These are phyloP conservation scores for Threskiornis aethiopicus DNA, from an alignment of 2,797 vertebrate genomes.

Conservation along the genomic window DNA sequence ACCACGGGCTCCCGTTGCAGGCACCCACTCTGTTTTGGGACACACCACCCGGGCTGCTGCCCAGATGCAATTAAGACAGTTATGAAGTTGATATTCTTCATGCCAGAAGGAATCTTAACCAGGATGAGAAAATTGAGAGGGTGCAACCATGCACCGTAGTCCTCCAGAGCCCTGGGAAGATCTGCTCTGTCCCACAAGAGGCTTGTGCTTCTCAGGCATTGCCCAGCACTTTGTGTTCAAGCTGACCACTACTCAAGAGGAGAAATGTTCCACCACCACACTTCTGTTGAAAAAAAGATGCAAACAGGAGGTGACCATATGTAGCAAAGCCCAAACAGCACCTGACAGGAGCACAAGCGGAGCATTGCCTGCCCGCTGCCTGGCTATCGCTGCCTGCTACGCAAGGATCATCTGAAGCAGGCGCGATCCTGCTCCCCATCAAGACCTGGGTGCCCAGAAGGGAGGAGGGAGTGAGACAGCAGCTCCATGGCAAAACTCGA, in stretches of 20 bases:
- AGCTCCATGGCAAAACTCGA: neutral
- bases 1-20: rapidly evolving
- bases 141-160: rapidly evolving
- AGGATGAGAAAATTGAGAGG: rapidly evolving
- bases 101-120: neutral
- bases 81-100: rapidly evolving
- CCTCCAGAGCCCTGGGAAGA: neutral
- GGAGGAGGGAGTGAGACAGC: neutral
- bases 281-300: too few species aligned
- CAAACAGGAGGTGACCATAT: neutral
- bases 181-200: rapidly evolving
- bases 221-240: rapidly evolving
- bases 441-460: neutral
- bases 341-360: neutral
- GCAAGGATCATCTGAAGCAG: rapidly evolving
- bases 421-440: neutral
- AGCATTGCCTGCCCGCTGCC: neutral
- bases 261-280: rapidly evolving
- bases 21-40: neutral
- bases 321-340: neutral
- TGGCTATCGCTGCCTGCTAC: neutral
- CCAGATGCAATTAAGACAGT: neutral
- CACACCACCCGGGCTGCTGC: neutral
- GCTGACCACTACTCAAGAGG: rapidly evolving
- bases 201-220: neutral